phyloP scores from a whole-genome alignment of 2,797 vertebrate species.

The Gadopsis bispinosus region DNA sequence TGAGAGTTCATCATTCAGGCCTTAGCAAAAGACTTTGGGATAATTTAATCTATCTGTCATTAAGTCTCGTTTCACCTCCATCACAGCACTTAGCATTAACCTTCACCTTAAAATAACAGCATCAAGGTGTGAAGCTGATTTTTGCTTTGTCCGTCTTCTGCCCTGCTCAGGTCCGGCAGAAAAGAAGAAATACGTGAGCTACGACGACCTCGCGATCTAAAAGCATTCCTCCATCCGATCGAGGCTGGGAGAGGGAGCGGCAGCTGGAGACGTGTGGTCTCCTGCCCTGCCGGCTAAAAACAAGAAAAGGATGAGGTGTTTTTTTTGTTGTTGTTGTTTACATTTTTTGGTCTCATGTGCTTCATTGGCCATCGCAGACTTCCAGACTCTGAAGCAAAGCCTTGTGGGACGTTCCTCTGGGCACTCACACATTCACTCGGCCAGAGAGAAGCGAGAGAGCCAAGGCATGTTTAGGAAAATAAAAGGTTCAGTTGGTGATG shows the following conservation, averaged over 20 bases:
- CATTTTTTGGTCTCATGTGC: constrained; percentile 71
- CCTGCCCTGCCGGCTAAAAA: constrained; percentile 67
- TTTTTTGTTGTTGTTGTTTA: constrained; percentile 65
- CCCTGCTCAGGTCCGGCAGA: constrained; percentile 89
- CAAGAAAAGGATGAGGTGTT: background rate
- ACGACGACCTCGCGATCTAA: constrained; percentile 95
- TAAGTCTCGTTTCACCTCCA: constrained; percentile 13
- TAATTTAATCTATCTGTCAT: constrained; percentile 13
- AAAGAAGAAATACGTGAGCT: constrained; percentile 95
- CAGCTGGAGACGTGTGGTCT: constrained; percentile 75
- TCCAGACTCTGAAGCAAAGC: constrained; percentile 48
- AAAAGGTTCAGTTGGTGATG: constrained; percentile 25
- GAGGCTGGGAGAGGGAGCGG: constrained; percentile 55
- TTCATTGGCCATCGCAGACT: constrained; percentile 62
- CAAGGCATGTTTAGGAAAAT: constrained; percentile 3
- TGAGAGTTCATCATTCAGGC: constrained; percentile 53
- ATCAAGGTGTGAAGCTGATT: background rate
- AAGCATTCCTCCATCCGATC: constrained; percentile 61
- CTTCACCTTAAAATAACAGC: background rate
- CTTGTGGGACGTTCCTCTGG: constrained; percentile 49
- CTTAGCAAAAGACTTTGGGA: background rate
- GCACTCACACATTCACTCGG: constrained; percentile 33
- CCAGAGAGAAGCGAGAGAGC: constrained; percentile 26
- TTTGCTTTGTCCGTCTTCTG: constrained; percentile 14
- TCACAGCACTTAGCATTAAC: background rate